phyloP scores from a whole-genome alignment of 1,140 invertebrate genomes.

The Bombus pyrosoma region DNA sequence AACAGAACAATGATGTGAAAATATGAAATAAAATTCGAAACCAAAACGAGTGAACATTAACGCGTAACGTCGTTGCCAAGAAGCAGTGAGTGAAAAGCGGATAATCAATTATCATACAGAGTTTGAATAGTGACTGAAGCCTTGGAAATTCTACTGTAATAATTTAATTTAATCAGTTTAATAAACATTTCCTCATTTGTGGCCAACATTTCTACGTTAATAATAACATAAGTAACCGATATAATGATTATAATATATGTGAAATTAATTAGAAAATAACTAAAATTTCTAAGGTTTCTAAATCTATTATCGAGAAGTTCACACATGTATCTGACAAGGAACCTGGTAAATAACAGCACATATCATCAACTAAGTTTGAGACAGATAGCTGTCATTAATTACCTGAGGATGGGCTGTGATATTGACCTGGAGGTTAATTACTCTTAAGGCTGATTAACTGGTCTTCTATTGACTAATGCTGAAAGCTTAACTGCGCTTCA shows the following conservation, averaged over 20 bases:
- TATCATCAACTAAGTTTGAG: background rate
- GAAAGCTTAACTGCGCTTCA: slow-evolving; percentile 4
- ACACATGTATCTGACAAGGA: background rate
- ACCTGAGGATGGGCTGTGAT: background rate
- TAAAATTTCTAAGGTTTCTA: background rate
- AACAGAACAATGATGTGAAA: background rate
- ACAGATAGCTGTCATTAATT: background rate
- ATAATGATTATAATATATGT: background rate
- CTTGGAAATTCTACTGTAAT: background rate
- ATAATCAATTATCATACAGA: background rate
- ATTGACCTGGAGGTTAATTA: slow-evolving; percentile 19
- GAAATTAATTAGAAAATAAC: background rate
- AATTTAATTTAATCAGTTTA: background rate
- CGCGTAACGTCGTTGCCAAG: background rate
- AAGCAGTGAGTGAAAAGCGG: background rate
- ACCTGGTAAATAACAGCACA: background rate
- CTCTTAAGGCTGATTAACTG: slow-evolving; percentile 26
- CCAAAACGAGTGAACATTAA: background rate
- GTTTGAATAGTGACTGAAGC: background rate
- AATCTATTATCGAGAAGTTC: background rate
- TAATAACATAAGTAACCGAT: background rate
- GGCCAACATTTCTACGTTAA: background rate
- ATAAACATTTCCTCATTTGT: background rate
- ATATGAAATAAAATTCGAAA: no score
- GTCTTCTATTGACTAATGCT: background rate